Conservation (phyloP, 2,113 vertebrate species). For the Toxotes jaculatrix region DNA sequence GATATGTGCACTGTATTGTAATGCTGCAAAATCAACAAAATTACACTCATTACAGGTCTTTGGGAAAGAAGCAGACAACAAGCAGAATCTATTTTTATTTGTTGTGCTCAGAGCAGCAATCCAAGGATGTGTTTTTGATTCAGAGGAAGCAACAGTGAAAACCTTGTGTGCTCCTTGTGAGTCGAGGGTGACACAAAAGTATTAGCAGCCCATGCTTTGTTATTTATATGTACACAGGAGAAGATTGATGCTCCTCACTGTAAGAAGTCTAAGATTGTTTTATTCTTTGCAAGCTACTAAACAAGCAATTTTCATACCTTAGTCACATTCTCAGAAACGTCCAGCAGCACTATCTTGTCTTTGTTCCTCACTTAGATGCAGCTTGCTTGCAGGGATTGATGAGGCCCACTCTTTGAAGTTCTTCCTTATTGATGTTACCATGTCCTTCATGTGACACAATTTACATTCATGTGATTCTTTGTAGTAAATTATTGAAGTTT, state of each 20-base stretch:
- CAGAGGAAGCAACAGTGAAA: neutral
- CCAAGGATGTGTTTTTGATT: neutral
- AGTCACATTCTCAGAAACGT: constrained; percentile 7
- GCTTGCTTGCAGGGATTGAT: constrained; percentile 17
- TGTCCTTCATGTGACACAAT: constrained; percentile 44
- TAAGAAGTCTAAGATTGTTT: neutral
- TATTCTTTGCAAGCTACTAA: neutral
- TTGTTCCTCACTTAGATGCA: constrained; percentile 48
- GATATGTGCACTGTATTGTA: neutral
- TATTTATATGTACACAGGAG: neutral
- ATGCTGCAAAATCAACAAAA: constrained; percentile 15
- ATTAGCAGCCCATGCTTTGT: neutral
- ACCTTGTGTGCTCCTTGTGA: too few relatives aligned
- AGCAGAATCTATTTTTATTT: neutral
- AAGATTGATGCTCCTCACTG: neutral
- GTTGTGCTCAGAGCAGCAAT: neutral
- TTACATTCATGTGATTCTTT: constrained; percentile 36
- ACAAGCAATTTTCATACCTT: neutral
- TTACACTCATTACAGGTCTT: neutral
- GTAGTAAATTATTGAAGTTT: constrained; percentile 15
- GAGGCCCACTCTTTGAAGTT: constrained; percentile 49
- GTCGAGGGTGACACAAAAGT: neutral
- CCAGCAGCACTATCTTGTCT: constrained; percentile 1
- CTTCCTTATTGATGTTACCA: constrained; percentile 53
- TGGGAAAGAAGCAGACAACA: constrained; percentile 4